Base-by-base conservation (phyloP, 2,888 invertebrate genomes). In the Galeopsomyia nigrocyanea region DNA sequence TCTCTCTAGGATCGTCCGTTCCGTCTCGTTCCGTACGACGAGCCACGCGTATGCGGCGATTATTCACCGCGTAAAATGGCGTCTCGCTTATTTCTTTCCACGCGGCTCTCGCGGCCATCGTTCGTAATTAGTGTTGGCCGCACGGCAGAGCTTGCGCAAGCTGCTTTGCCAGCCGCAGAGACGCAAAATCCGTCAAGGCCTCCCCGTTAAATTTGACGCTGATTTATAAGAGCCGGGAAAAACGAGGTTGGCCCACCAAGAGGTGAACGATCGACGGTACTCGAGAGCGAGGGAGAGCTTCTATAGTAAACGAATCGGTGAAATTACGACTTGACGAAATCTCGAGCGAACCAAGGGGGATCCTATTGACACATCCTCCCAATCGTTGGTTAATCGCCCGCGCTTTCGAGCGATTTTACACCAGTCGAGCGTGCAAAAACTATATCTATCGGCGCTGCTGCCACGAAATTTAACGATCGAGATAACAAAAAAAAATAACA, bases 281-380 rank as follows among this genome's bases (percentile, higher is more conserved):
- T 26, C 5, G 26, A 26, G 60, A 64, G 61, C 31, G 55, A n/a
- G 60, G 60, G 73, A 68, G 73, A 73, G 68, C 68, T 69, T 65
- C 65, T 69, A 69, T 39, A 58, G 63, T 68, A 60, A 63, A 68
- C 2, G 72, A 68, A 68, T 72, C 73, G 49, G 55, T 73, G 68
- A 73, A 73, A 68, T 73, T 68, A 73, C 68, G 68, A 68, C 64
- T 73, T 73, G 73, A 73, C 73, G 73, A 73, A 73, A 73, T 71
- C 65, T 3, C 26, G 22, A 16, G 16, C 50, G 21, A 39, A 55
- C 55, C 61, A 17, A 22, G 69, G 69, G 57, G 63, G 63, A 69
- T 64, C 69, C 64, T 60, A 73, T 73, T 68, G 73, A 73, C 68
- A 73, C 73, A 64, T 68, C 71, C n/a, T 22, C 50, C 39, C 50